Conservation (phyloP, 92 coral and sea anemone genomes). For the Micromussa lordhowensis region DNA sequence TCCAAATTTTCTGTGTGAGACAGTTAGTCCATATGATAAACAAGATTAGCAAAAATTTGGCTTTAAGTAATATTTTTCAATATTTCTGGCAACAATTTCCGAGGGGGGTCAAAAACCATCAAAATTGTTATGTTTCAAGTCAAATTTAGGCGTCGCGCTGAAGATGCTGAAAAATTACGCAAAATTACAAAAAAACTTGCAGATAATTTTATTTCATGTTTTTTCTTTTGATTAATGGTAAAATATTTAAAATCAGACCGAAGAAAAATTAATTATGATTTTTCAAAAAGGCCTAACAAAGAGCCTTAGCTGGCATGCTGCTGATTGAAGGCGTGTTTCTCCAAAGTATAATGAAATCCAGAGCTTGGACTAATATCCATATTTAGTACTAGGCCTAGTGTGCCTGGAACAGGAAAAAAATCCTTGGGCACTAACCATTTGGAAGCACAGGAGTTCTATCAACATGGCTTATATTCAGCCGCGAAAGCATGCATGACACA, state of each 20-base stretch:
- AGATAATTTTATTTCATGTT: conserved; percentile 33
- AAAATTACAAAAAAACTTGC: conserved; percentile 39
- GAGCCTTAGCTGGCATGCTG: conserved; percentile 30
- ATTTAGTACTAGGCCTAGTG: neutral
- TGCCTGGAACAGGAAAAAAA: neutral
- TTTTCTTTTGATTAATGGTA: conserved; percentile 51
- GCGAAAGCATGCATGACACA: too few species aligned
- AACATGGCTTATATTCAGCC: too few species aligned
- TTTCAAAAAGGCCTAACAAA: conserved; percentile 49
- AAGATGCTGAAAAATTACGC: conserved; percentile 40
- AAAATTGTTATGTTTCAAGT: too few species aligned
- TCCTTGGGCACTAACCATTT: too few species aligned
- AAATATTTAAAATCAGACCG: too few species aligned
- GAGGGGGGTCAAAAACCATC: conserved; percentile 27
- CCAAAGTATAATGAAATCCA: conserved; percentile 54
- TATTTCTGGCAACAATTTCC: conserved; percentile 52
- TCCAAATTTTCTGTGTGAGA: too few species aligned
- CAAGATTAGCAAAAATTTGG: too few species aligned
- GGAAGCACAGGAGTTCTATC: too few species aligned
- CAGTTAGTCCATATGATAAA: too few species aligned
- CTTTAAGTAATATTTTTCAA: too few species aligned
- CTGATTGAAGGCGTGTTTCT: conserved; percentile 43
- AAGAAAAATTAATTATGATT: neutral
- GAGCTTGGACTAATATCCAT: conserved; percentile 39
- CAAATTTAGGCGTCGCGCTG: too few species aligned